These are phyloP conservation scores for Achatina immaculata DNA, from an alignment of 1,140 invertebrate species.

Conservation along the genomic window DNA sequence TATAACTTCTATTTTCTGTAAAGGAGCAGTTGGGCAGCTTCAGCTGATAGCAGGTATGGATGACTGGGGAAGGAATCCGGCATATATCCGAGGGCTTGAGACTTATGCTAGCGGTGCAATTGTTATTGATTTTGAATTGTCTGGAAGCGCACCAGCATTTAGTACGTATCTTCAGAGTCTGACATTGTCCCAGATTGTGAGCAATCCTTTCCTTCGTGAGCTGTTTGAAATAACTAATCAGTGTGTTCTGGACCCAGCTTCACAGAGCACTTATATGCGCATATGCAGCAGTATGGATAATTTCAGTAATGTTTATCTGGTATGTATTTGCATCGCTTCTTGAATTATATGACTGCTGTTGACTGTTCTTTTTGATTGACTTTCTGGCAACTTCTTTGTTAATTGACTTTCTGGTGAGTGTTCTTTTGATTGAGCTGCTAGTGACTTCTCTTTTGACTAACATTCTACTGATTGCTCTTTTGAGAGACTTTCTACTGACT, in stretches of 20 bases:
- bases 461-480: too few relatives aligned
- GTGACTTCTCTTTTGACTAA: too few relatives aligned
- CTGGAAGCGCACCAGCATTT: slow-evolving; percentile 38
- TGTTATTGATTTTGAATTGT: slow-evolving; percentile 40
- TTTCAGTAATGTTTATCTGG: slow-evolving; percentile 41
- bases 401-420: too few relatives aligned
- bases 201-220: slow-evolving; percentile 48
- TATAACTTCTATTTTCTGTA: not conserved
- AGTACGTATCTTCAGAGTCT: slow-evolving; percentile 45
- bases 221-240: slow-evolving; percentile 59
- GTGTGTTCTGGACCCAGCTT: slow-evolving; percentile 58
- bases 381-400: too few relatives aligned
- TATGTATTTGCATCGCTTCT: not conserved
- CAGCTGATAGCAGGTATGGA: slow-evolving; percentile 55
- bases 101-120: slow-evolving; percentile 50
- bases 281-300: slow-evolving; percentile 40
- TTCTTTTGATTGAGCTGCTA: too few relatives aligned
- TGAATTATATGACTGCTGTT: too few relatives aligned
- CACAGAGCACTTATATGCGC: slow-evolving; percentile 43
- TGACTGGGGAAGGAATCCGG: slow-evolving; percentile 43
- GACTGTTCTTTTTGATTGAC: too few relatives aligned
- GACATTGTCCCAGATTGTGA: slow-evolving; percentile 35
- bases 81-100: slow-evolving; percentile 43
- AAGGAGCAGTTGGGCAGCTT: slow-evolving; percentile 41
- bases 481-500: too few relatives aligned